A percentile compares a stretch with the other conserved stretches of the same genome.
Evolutionary conservation across 2,113 vertebrate species (phyloP).

Genomic region (Cynocephalus volans): DNA sequence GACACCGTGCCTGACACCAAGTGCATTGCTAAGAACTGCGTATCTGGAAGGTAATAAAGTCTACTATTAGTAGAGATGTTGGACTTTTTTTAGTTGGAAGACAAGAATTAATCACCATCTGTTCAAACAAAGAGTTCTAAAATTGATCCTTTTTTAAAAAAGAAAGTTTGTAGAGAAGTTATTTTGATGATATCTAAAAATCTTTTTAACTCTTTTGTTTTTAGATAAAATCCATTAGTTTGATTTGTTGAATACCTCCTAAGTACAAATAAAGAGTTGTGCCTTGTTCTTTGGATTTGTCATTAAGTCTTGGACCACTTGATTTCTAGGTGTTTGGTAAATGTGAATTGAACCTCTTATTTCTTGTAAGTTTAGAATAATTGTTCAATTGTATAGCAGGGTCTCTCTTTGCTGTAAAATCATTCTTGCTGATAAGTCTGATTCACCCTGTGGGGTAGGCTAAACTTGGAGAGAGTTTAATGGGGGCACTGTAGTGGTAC

Average conservation of each 20-base stretch:
- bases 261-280: not conserved
- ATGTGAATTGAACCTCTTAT: not conserved
- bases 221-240: slow-evolving; percentile 22
- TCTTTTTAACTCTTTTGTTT: slow-evolving; percentile 56
- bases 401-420: not conserved
- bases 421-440: not conserved
- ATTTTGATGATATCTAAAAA: slow-evolving; percentile 56
- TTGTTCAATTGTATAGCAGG: not conserved
- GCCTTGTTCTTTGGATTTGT: slow-evolving; percentile 55
- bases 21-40: not conserved
- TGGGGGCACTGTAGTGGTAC: not conserved
- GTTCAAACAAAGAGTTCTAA: slow-evolving; percentile 38
- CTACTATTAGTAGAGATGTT: slow-evolving; percentile 49
- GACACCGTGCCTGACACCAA: not conserved
- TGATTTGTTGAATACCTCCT: not conserved
- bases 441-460: not conserved
- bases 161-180: slow-evolving; percentile 44
- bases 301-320: slow-evolving; percentile 10
- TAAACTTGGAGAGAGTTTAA: not conserved
- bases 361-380: slow-evolving; percentile 4
- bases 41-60: slow-evolving; percentile 52
- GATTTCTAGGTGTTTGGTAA: slow-evolving; percentile 26
- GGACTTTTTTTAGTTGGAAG: slow-evolving; percentile 48
- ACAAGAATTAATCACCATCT: slow-evolving; percentile 59
- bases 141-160: slow-evolving; percentile 3